Percentiles rank a stretch among this genome's conserved stretches.
Evolutionary conservation across 2,113 vertebrate species (phyloP).

Genomic region (Gobius niger): DNA sequence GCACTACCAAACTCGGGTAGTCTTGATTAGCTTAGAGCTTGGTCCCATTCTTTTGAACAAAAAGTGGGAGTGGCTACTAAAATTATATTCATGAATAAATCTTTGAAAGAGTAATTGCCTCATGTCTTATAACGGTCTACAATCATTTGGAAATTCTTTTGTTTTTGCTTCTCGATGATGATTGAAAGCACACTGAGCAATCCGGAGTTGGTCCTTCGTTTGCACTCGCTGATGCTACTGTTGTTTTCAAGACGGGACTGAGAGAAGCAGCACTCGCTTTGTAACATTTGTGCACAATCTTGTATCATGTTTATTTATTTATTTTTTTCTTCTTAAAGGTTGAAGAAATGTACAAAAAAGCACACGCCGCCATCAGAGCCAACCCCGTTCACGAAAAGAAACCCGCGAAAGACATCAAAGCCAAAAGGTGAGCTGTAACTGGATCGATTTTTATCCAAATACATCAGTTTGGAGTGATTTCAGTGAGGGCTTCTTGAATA

Average conservation of each 20-base stretch:
- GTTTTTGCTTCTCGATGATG: constrained; percentile 65
- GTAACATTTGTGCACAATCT: neutral
- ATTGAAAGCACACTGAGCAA: constrained; percentile 59
- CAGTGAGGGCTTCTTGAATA: neutral
- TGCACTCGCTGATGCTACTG: constrained; percentile 67
- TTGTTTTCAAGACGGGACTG: constrained; percentile 78
- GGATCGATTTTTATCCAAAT: neutral
- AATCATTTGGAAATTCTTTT: too few species aligned
- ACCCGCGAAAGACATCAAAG: constrained; percentile 91
- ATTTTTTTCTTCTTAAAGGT: constrained; percentile 74
- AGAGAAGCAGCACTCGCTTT: constrained; percentile 44
- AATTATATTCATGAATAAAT: too few species aligned
- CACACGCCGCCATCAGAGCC: constrained; percentile 88
- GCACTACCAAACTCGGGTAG: too few species aligned
- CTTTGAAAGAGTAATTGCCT: too few species aligned
- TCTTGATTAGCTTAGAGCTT: too few species aligned
- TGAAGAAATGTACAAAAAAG: constrained; percentile 97
- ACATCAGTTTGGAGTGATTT: neutral
- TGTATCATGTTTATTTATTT: neutral
- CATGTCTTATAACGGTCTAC: too few species aligned
- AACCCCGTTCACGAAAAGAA: constrained; percentile 95
- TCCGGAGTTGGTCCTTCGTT: constrained; percentile 78
- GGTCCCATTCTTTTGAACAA: too few species aligned
- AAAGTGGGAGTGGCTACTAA: too few species aligned
- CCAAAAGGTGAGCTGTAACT: constrained; percentile 86